A percentile compares a stretch with the other conserved stretches of the same genome.
These are phyloP conservation scores for Barnardius zonarius DNA, from an alignment of 2,113 vertebrate species.

Conservation along the genomic window DNA sequence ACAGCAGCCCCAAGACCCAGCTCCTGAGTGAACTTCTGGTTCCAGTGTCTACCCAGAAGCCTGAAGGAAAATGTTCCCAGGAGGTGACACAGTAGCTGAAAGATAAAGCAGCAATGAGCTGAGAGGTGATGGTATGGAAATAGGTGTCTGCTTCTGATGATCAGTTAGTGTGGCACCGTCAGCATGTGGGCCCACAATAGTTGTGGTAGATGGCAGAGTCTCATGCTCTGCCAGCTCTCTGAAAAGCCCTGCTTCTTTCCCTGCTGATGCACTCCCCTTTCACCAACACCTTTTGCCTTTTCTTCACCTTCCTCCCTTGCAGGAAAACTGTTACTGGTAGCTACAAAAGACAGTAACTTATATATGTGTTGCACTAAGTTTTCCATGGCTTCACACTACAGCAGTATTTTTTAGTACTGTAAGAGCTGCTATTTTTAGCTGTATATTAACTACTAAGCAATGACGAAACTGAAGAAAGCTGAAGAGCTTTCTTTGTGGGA, in stretches of 20 bases:
- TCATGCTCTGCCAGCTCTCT: not conserved
- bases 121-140: not conserved
- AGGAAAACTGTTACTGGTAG: not conserved
- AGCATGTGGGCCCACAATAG: not conserved
- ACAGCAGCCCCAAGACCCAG: not conserved
- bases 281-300: not conserved
- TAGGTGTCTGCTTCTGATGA: not conserved
- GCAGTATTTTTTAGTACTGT: constrained; percentile 57
- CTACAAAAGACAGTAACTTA: constrained; percentile 6
- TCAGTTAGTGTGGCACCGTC: not conserved
- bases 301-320: not conserved
- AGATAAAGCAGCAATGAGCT: not conserved
- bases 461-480: constrained; percentile 44
- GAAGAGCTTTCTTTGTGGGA: too few species aligned
- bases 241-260: not conserved
- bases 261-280: not conserved
- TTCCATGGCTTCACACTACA: constrained; percentile 37
- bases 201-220: not conserved
- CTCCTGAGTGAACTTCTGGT: not conserved
- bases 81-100: not conserved
- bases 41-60: not conserved
- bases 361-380: constrained; percentile 15
- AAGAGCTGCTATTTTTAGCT: constrained; percentile 73
- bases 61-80: not conserved
- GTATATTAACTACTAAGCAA: constrained; percentile 51